phyloP scores from a whole-genome alignment of 1,140 invertebrate genomes.

The Trinorchestia longiramus region DNA sequence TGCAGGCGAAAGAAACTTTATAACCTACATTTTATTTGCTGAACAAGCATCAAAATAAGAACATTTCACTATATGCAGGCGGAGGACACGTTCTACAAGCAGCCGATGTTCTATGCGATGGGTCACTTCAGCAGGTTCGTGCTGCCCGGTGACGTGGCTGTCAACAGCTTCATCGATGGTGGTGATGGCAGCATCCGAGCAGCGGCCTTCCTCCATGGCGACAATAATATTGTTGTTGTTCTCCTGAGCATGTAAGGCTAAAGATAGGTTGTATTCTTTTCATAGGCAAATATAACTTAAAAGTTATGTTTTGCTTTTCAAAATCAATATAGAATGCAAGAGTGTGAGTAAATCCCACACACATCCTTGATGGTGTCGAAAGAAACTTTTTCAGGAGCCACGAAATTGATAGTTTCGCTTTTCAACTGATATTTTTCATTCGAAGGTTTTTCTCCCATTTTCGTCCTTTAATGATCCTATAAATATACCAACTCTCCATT shows the following conservation, averaged over 20 bases:
- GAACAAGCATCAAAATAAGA: background rate
- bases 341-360: background rate
- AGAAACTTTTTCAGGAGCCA: no score
- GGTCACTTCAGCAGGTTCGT: conserved; percentile 83
- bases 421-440: no score
- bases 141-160: background rate
- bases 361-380: background rate
- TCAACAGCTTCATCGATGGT: conserved; percentile 13
- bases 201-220: conserved; percentile 30
- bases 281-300: background rate
- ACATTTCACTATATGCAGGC: background rate
- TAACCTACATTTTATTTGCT: background rate
- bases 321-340: background rate
- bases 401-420: no score
- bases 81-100: conserved; percentile 73
- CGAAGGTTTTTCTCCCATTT: no score
- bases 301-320: background rate
- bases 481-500: no score
- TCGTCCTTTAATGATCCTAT: no score
- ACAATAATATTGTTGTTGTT: background rate
- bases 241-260: conserved; percentile 36
- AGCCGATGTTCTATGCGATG: conserved; percentile 74
- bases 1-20: no score
- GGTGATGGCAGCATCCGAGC: background rate
- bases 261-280: background rate